These are phyloP conservation scores for Cerceris rybyensis DNA, from an alignment of 2,888 invertebrate genomes.

Conservation along the genomic window DNA sequence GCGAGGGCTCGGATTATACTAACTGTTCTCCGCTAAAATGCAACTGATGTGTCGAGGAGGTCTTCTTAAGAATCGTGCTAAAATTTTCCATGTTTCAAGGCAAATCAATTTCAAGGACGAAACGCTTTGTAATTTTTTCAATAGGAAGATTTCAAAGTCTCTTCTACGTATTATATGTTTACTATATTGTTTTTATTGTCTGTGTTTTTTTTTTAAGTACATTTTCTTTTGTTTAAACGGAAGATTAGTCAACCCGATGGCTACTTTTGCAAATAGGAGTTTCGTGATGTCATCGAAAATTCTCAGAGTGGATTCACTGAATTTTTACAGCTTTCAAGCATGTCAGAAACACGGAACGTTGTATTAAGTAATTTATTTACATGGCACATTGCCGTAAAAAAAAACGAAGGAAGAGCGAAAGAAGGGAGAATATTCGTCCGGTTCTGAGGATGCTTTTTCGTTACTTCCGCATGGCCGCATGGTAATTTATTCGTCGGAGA, in stretches of 20 bases:
- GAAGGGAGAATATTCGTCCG: conserved; percentile 26
- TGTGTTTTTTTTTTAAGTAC: no score
- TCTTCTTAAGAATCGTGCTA: neutral
- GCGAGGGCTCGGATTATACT: conserved; percentile 65
- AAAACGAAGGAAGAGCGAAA: neutral
- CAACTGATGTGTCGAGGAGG: neutral
- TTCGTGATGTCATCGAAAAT: neutral
- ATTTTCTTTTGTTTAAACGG: no score
- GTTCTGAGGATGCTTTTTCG: conserved; percentile 10
- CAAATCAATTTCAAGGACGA: no score
- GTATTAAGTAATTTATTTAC: conserved; percentile 15
- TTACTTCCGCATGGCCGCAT: conserved; percentile 37
- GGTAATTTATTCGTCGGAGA: conserved; percentile 68
- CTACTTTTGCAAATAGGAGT: neutral
- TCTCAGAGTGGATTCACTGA: neutral
- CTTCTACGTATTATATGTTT: no score
- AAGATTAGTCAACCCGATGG: neutral
- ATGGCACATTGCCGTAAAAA: neutral
- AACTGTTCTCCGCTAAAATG: conserved; percentile 54
- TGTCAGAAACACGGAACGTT: conserved; percentile 13
- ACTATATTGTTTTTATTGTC: no score
- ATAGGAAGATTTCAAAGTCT: no score
- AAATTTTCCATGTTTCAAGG: neutral
- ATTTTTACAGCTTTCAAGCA: conserved; percentile 8
- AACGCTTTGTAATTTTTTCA: no score